Evolutionary conservation across 2,113 vertebrate genomes (phyloP), one percentile per base, ranked within the genome.

Genomic region (Halcyon senegalensis): DNA sequence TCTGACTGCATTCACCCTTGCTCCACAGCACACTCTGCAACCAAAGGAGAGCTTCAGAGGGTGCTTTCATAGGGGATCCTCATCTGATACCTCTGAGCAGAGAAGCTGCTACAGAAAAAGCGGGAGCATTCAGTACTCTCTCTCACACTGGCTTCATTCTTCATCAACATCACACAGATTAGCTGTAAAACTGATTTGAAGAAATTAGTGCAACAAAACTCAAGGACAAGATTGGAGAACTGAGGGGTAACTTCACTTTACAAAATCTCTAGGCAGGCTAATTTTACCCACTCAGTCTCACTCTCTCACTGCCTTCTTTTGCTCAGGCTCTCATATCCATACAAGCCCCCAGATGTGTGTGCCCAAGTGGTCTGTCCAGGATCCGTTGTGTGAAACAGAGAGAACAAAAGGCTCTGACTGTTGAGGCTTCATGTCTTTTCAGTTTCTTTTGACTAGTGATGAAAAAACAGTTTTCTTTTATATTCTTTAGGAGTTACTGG

Each of bases 1-100:
- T 90, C 56, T 78, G 73, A 67, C 56, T 94, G 80, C 48, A 28
- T 56, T 92, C 58, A 78, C 64, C 84, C 90, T 48, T 81, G 67
- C 37, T 94, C 30, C 24, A 23, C 46, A 89, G 64, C 44, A 50
- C 56, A 31, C 56, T 72, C 66, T 70, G 56, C 56, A 81, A 50
- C 33, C 31, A 27, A 64, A 73, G 31, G 31, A 81, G 28, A 72
- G 25, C 35, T 90, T 74, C 59, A 39, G 83, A 59, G 46, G 2
- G 7, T 50, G 41, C n/a, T 72, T 78, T 81, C 1, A 0, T 16
- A 82, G 66, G n/a, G 14, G 51, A 43, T 48, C 66, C 23, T 80
- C 6, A 0, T 60, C 70, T 76, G 39, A 39, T 30, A 10, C 63
- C 63, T 81, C 30, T 16, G 51, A 51, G 48, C 8, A 86, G 31